Evolutionary conservation across 1,140 invertebrate genomes (phyloP).

Genomic region (Drosophila eugracilis): DNA sequence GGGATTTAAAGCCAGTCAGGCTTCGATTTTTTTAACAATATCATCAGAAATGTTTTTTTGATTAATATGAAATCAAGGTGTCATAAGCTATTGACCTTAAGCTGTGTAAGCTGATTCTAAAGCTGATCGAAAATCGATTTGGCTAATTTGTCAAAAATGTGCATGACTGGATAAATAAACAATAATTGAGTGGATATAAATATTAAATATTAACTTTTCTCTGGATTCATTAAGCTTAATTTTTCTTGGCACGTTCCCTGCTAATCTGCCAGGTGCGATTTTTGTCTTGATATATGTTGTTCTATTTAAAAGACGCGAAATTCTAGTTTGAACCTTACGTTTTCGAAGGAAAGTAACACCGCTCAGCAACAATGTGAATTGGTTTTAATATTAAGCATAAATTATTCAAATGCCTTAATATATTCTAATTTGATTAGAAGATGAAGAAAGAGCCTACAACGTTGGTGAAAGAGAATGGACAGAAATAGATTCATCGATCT

Average conservation of each 20-base stretch:
- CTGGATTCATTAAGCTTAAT: background rate
- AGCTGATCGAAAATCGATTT: too few species aligned
- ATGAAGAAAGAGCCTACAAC: slow-evolving; percentile 1
- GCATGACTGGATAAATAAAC: too few species aligned
- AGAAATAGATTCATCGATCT: background rate
- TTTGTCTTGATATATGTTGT: too few species aligned
- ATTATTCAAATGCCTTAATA: slow-evolving; percentile 2
- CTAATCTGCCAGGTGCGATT: background rate
- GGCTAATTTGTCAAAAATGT: too few species aligned
- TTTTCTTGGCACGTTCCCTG: background rate
- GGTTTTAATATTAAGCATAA: slow-evolving; percentile 26
- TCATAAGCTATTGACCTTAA: too few species aligned
- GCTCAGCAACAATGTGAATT: background rate
- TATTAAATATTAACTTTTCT: background rate
- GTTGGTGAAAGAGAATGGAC: slow-evolving; percentile 2
- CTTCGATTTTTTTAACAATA: too few species aligned
- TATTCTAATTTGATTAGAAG: slow-evolving; percentile 26
- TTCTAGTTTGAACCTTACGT: slow-evolving; percentile 13
- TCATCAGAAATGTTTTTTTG: too few species aligned
- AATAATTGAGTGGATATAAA: background rate
- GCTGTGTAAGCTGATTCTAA: too few species aligned
- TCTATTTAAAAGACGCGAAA: slow-evolving; percentile 5
- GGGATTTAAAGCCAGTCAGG: background rate
- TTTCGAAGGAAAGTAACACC: slow-evolving; percentile 9
- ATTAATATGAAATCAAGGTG: too few species aligned